Conservation (phyloP, 2,113 vertebrate species). For the Phaetusa simplex region DNA sequence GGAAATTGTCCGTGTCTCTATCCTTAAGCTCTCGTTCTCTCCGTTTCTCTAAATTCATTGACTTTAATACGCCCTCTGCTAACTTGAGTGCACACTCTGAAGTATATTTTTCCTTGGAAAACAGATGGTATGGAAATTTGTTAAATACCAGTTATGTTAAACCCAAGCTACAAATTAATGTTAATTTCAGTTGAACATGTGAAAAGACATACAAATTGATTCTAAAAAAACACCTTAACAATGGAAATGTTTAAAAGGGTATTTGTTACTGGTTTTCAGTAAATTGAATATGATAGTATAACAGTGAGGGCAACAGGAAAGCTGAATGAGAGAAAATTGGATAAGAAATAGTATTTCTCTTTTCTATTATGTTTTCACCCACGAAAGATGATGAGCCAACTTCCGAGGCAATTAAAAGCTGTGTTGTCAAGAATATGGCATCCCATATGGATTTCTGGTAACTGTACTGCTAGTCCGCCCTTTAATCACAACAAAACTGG, state of each 20-base stretch:
- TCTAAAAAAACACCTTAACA: neutral
- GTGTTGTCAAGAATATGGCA: conserved; percentile 45
- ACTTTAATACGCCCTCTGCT: neutral
- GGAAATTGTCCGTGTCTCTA: neutral
- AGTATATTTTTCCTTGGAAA: conserved; percentile 2
- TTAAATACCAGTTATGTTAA: neutral
- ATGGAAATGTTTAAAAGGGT: neutral
- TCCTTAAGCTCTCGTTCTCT: neutral
- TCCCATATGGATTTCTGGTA: conserved; percentile 24
- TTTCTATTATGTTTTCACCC: neutral
- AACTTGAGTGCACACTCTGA: neutral
- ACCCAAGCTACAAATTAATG: neutral
- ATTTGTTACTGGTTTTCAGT: neutral
- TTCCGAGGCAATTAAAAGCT: conserved; percentile 12
- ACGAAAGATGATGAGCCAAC: conserved; percentile 8
- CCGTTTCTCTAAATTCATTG: neutral
- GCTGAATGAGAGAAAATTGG: conserved; percentile 1
- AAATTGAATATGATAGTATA: neutral
- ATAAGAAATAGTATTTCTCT: neutral
- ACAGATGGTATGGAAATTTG: neutral
- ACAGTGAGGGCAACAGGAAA: neutral
- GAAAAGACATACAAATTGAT: neutral
- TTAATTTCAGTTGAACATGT: neutral
- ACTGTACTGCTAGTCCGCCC: neutral
- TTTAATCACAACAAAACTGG: neutral